These are phyloP conservation scores for Idaea aversata DNA, from an alignment of 2,888 invertebrate genomes.

Conservation along the genomic window DNA sequence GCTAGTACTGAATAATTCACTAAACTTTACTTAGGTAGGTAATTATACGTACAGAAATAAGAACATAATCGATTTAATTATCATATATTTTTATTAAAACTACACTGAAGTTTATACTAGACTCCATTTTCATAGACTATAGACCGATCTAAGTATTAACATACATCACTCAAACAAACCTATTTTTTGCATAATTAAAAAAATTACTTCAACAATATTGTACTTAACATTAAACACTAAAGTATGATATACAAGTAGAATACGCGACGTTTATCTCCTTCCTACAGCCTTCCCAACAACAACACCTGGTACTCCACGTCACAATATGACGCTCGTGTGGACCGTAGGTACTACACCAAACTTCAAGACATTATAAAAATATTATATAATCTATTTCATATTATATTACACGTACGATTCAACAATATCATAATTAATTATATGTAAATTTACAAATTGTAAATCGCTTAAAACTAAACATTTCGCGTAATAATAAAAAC, in stretches of 20 bases:
- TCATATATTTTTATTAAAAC: conserved; percentile 65
- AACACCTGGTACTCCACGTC: conserved; percentile 32
- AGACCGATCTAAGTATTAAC: conserved; percentile 59
- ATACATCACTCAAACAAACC: conserved; percentile 68
- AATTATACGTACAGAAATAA: conserved; percentile 29
- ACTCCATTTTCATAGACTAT: conserved; percentile 55
- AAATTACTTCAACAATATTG: conserved; percentile 73
- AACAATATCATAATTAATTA: conserved; percentile 69
- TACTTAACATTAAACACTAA: conserved; percentile 72
- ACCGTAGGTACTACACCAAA: conserved; percentile 44
- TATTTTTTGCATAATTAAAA: conserved; percentile 65
- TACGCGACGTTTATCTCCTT: conserved; percentile 24
- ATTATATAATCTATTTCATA: conserved; percentile 56
- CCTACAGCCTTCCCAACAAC: conserved; percentile 12
- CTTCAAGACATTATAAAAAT: conserved; percentile 66
- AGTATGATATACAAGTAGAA: conserved; percentile 51
- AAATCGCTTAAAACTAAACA: conserved; percentile 58
- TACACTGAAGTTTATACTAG: conserved; percentile 70
- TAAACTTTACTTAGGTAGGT: conserved; percentile 3
- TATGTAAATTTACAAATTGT: conserved; percentile 68
- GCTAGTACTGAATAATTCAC: background rate
- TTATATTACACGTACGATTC: conserved; percentile 74
- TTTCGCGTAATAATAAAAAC: conserved; percentile 43
- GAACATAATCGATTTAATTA: conserved; percentile 51
- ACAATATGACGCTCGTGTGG: conserved; percentile 50